Percentiles rank a stretch among this genome's conserved stretches.
phyloP scores from a whole-genome alignment of 2,888 invertebrate species.

The Keiferia lycopersicella region DNA sequence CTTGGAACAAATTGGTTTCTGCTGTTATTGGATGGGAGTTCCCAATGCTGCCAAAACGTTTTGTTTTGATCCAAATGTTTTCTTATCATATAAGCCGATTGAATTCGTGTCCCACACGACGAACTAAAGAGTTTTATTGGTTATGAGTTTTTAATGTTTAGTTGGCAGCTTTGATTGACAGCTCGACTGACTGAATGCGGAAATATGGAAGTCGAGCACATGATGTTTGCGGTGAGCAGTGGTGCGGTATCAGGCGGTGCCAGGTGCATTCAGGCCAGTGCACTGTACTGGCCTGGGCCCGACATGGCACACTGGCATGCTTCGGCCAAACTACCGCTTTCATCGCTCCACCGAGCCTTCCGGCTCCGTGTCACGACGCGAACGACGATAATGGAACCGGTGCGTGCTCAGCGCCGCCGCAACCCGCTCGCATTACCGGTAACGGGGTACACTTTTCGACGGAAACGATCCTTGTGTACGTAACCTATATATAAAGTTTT shows the following conservation, averaged over 20 bases:
- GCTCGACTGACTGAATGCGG: conserved; percentile 25
- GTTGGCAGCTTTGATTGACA: conserved; percentile 29
- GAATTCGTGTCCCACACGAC: neutral
- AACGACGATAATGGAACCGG: conserved; percentile 11
- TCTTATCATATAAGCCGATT: neutral
- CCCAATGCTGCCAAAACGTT: conserved; percentile 19
- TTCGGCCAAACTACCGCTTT: neutral
- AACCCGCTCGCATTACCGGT: neutral
- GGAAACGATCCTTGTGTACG: conserved; percentile 2
- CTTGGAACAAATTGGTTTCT: conserved; percentile 43
- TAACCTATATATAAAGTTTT: neutral
- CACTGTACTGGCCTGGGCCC: conserved; percentile 11
- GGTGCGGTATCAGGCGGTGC: conserved; percentile 30
- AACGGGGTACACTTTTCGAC: conserved; percentile 9
- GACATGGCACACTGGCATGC: conserved; percentile 8
- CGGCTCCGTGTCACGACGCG: conserved; percentile 7
- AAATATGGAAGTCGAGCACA: conserved; percentile 21
- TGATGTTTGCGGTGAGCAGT: conserved; percentile 14
- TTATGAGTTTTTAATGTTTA: neutral
- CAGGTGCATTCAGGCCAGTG: conserved; percentile 26
- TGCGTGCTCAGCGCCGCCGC: conserved; percentile 8
- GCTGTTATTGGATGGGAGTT: conserved; percentile 13
- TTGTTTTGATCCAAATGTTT: neutral
- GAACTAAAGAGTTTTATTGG: neutral
- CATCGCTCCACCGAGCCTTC: conserved; percentile 2